Evolutionary conservation across 2,888 invertebrate species (phyloP), one percentile per base, ranked within the genome.

Genomic region (Schizotus pectinicornis): DNA sequence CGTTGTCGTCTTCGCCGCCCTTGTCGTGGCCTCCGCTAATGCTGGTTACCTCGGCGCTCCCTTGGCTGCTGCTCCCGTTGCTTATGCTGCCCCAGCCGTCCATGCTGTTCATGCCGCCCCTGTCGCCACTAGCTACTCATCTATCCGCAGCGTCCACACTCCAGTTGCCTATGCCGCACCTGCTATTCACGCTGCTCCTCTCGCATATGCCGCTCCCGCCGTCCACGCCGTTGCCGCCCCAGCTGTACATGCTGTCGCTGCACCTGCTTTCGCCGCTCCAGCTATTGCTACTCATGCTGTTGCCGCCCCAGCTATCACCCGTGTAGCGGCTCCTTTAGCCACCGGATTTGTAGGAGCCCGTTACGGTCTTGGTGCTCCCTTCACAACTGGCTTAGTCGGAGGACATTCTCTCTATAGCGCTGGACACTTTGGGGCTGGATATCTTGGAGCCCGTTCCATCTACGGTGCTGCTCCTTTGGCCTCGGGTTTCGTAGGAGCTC

Each of bases 31-130:
- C 31, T 22, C 22, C n/a, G 42, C 45, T 11, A 49, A 59, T 35
- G 59, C 49, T 9, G 55, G 59, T 8, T 14, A 46, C 1, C 50
- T 59, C 30, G 54, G 59, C 7, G 46, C 49, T 11, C 59, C 59
- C 1, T 37, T 46, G 34, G 22, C 42, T 12, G 55, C 55, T 14
- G 46, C 52, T 7, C 3, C 39, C 33, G 48, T 41, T 14, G 30
- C 52, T n/a, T 41, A 47, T 31, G 9, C 32, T 12, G 33, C 50
- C 7, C 45, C 38, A 7, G 30, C 50, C 12, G 9, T 39, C 39
- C 6, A 6, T 48, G 35, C 55, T 13, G 33, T 48, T 30, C 14
- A 36, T 12, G 43, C 11, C 22, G 53, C 53, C 37, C 53, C 53
- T 11, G 2, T 51, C 8, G 39, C 46, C 7, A 22, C 13, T 47